Conservation (phyloP, 1,140 invertebrate genomes). For the Habropoda laboriosa region DNA sequence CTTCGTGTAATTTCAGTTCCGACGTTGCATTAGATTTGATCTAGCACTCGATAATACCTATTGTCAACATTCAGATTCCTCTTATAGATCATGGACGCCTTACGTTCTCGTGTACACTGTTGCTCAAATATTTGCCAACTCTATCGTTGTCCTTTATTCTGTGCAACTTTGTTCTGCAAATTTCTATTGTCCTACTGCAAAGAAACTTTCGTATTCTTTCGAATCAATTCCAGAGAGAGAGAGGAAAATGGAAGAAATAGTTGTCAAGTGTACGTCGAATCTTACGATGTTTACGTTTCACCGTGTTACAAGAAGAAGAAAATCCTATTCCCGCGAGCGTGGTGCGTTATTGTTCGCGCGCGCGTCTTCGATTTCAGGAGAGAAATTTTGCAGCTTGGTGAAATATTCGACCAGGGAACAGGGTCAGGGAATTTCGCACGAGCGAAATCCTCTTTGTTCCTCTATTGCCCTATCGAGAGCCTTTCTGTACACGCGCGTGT, state of each 20-base stretch:
- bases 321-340: not conserved
- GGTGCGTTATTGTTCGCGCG: slow-evolving; percentile 35
- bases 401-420: slow-evolving; percentile 47
- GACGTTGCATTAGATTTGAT: not conserved
- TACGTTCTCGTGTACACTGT: no score
- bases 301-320: not conserved
- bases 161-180: no score
- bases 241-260: no score
- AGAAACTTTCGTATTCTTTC: no score
- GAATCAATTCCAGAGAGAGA: no score
- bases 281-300: not conserved
- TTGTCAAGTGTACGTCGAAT: not conserved
- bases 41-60: not conserved
- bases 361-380: slow-evolving; percentile 57
- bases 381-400: slow-evolving; percentile 65
- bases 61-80: not conserved
- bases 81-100: not conserved
- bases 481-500: no score
- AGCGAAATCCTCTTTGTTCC: slow-evolving; percentile 24
- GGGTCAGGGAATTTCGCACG: slow-evolving; percentile 34
- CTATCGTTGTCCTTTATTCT: no score
- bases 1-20: no score
- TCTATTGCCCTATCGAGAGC: slow-evolving; percentile 1
- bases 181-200: no score
- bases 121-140: no score